phyloP scores from a whole-genome alignment of 2,113 vertebrate genomes.

The Percopsis transmontana region DNA sequence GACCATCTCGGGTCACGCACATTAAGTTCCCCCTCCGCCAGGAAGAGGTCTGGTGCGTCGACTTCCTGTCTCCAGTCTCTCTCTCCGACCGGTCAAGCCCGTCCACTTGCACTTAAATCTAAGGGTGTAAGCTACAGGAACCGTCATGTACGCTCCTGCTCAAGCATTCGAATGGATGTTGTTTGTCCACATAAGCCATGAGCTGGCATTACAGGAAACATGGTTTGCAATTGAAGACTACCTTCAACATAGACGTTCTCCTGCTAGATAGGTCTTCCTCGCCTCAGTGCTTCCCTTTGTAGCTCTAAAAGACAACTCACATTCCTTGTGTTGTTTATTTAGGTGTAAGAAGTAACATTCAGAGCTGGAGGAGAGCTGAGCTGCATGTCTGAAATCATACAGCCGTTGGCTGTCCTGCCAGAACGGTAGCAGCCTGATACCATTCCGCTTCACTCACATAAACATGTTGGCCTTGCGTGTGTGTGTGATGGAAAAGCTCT shows the following conservation, averaged over 20 bases:
- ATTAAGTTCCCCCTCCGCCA: background rate
- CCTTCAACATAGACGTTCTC: background rate
- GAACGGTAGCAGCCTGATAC: too few species aligned
- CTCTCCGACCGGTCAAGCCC: background rate
- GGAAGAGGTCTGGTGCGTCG: background rate
- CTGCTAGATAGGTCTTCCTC: too few species aligned
- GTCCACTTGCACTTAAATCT: background rate
- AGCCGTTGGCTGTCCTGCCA: too few species aligned
- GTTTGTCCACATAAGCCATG: slow-evolving; percentile 19
- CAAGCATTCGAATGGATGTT: slow-evolving; percentile 25
- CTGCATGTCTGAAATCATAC: too few species aligned
- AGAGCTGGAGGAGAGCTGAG: too few species aligned
- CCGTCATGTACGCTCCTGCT: slow-evolving; percentile 8
- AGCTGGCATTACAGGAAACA: slow-evolving; percentile 16
- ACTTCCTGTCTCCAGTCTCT: slow-evolving; percentile 27
- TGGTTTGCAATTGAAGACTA: slow-evolving; percentile 4
- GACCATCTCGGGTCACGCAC: background rate
- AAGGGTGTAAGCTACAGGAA: slow-evolving; percentile 14
- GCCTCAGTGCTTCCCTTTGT: background rate
- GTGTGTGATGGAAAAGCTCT: too few species aligned
- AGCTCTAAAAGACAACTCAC: too few species aligned
- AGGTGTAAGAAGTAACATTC: too few species aligned
- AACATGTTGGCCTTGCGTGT: too few species aligned
- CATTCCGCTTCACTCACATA: too few species aligned
- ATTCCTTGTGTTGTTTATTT: too few species aligned